Evolutionary conservation across 2,113 vertebrate species (phyloP), one percentile per base, ranked within the genome.

Genomic region (Chunga burmeisteri): DNA sequence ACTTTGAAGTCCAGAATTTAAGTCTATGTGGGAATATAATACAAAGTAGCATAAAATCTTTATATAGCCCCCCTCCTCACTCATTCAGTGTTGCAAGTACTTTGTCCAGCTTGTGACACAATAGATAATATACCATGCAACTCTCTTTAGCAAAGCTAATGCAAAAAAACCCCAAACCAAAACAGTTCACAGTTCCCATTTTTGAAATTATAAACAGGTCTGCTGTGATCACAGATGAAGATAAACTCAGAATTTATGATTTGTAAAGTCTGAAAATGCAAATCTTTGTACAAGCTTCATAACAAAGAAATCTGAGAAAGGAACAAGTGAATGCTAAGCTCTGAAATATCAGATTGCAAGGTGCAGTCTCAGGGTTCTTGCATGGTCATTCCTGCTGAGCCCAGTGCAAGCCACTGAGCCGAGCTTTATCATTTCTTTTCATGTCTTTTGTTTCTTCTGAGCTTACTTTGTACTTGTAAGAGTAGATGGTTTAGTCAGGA

Each of bases 1-100:
- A 66, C 15, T 86, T 81, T 55, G 38, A 91, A 88, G 50, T 56
- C 34, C 46, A 88, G 52, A 91, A 55, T 81, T 91, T 59, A 86
- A 67, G 16, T 66, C 34, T 58, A 26, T 23, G 13, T 32, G 40
- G 36, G 49, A 85, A 80, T 88, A 91, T 68, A 82, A 79, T 80
- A 22, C 15, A 61, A 90, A 91, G 30, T 44, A 87, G 17, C 30
- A 68, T 59, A 80, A 91, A 93, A 77, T 82, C 40, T 79, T 79
- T 46, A 80, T 53, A 42, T 29, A 90, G 7, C 6, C 53, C 21
- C 6, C 9, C 58, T 77, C 9, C 40, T 58, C 53, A 88, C 6
- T 50, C 58, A 73, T 78, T 86, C 55, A 59, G 23, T 50, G 22
- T 47, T 90, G 40, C 25, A 80, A 82, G 25, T 80, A 62, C 36